Evolutionary conservation across 1,140 invertebrate species (phyloP), one percentile per base, ranked within the genome.

Genomic region (Oreohelix idahoensis): DNA sequence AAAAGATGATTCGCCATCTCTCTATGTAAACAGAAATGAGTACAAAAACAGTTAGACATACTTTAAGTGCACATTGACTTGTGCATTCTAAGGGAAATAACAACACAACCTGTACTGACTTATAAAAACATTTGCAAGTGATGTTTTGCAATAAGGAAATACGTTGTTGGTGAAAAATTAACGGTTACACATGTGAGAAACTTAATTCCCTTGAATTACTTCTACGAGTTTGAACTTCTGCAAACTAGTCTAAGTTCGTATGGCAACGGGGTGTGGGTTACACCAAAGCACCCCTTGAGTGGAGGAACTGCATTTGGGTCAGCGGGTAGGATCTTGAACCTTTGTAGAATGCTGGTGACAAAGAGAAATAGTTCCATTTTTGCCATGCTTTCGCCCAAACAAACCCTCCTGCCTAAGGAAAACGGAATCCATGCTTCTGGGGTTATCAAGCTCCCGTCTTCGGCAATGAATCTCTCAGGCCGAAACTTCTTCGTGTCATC

Each of bases 321-420:
- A 23, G 69, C 1, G 0, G 79, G 39, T 35, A 38, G n/a, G 74
- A 87, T 51, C 36, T 76, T 38, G 32, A 86, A 87, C 51, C 36
- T 53, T 49, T 87, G 86, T 23, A 86, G n/a, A 42, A 87, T 39
- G 11, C 78, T 53, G 0, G 86, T 29, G 0, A 86, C 51, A 71
- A 83, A 86, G 0, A 87, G 70, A 73, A 85, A 86, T 26, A 85
- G 23, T 35, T 86, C 85, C 78, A 84, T 84, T 35, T 83, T 66
- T 13, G 85, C 86, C 51, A 87, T 45, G 35, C 77, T 45, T 76
- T 86, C 84, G 0, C 86, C 86, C 5, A 85, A 39, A 75, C 86
- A 87, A 10, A 42, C 49, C 17, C 86, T 75, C 26, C 83, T 73
- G 15, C 86, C 86, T n/a, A 78, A 20, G 5, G 45, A 10, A 63